Evolutionary conservation across 1,140 invertebrate genomes (phyloP).

Genomic region (Ostrea denselamellosa): DNA sequence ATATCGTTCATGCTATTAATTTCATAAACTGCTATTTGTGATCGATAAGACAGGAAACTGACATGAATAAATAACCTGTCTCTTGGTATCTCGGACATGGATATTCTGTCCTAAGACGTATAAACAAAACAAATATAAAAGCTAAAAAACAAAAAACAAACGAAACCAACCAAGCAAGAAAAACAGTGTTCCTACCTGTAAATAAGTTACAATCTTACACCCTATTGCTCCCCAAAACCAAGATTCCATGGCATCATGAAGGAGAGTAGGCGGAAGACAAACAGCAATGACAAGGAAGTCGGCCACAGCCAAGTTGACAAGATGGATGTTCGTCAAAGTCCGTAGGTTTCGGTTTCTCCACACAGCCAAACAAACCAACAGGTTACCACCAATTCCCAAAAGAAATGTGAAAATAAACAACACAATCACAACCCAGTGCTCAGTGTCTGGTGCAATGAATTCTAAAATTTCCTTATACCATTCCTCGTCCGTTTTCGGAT

Average conservation of each 20-base stretch:
- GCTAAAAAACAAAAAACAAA: too few relatives aligned
- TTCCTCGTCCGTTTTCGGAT: neutral
- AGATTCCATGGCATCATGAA: constrained; percentile 91
- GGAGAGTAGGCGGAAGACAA: constrained; percentile 90
- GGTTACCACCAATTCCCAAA: constrained; percentile 91
- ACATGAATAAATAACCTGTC: too few relatives aligned
- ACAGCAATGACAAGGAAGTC: constrained; percentile 94
- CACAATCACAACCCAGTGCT: constrained; percentile 66
- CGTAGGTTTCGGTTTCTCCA: constrained; percentile 90
- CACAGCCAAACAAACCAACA: constrained; percentile 91
- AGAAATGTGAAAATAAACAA: constrained; percentile 87
- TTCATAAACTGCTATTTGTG: too few relatives aligned
- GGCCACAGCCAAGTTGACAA: constrained; percentile 93
- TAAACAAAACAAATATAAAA: too few relatives aligned
- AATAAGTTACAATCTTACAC: constrained; percentile 91
- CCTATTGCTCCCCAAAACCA: constrained; percentile 90
- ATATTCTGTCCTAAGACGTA: too few relatives aligned
- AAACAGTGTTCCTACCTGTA: constrained; percentile 84
- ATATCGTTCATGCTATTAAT: too few relatives aligned
- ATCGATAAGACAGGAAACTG: too few relatives aligned
- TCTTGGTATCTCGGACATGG: too few relatives aligned
- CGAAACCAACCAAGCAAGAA: neutral
- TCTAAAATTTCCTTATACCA: constrained; percentile 22
- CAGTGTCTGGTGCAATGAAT: neutral
- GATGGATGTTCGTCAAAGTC: constrained; percentile 94